phyloP scores from a whole-genome alignment of 2,888 invertebrate species.

The Saturnia pavonia region DNA sequence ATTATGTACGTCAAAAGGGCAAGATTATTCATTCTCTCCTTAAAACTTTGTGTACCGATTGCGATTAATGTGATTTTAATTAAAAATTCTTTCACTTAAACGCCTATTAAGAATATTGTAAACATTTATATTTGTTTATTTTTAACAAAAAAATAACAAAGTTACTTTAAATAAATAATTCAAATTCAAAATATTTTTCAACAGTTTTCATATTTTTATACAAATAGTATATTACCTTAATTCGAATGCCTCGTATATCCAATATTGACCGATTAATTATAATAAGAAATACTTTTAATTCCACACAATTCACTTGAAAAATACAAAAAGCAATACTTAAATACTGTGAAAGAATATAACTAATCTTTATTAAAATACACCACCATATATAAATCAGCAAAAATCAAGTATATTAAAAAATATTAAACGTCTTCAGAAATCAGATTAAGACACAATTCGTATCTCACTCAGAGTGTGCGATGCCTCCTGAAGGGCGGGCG shows the following conservation, averaged over 20 bases:
- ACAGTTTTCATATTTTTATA: not conserved
- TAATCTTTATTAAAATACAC: not conserved
- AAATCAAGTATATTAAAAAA: not conserved
- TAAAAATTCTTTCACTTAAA: not conserved
- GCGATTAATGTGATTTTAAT: not conserved
- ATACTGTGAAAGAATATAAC: not conserved
- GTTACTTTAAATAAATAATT: not conserved
- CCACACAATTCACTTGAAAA: not conserved
- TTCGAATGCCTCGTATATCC: not conserved
- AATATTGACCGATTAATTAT: not conserved
- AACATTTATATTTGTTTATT: not conserved
- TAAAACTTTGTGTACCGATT: not conserved
- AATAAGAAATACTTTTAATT: not conserved
- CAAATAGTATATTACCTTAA: not conserved
- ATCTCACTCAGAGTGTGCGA: slow-evolving; percentile 14
- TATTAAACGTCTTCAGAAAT: not conserved
- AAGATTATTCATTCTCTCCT: not conserved
- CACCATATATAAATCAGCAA: not conserved
- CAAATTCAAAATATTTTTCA: not conserved
- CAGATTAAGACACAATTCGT: not conserved
- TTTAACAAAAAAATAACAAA: not conserved
- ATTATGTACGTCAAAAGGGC: not conserved
- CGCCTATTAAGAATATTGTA: not conserved
- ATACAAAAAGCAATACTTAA: not conserved
- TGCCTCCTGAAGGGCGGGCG: slow-evolving; percentile 29